Evolutionary conservation across 2,113 vertebrate genomes (phyloP).

Genomic region (Phyllopteryx taeniolatus): DNA sequence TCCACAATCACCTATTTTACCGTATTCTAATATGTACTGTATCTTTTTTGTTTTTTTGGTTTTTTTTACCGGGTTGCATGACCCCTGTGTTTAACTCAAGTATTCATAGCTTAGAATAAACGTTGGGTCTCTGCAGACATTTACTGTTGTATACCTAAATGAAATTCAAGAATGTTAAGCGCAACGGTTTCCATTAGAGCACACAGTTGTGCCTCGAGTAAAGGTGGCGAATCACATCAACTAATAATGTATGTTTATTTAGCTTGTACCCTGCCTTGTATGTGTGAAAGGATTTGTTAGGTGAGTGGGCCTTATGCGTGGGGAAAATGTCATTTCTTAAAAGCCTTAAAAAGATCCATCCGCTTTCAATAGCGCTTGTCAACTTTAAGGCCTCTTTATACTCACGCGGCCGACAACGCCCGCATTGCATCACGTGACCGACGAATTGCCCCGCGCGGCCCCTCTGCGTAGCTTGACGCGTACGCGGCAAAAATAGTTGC

Average conservation of each 20-base stretch:
- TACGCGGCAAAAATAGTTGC: too few relatives aligned
- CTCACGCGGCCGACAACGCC: too few relatives aligned
- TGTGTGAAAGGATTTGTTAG: slow-evolving; percentile 45
- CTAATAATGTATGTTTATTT: slow-evolving; percentile 70
- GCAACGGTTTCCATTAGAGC: slow-evolving; percentile 62
- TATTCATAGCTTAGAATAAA: slow-evolving; percentile 57
- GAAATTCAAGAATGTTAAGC: slow-evolving; percentile 47
- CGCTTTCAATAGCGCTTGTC: not conserved
- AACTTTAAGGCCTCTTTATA: too few relatives aligned
- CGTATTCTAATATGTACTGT: slow-evolving; percentile 63
- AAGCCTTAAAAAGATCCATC: not conserved
- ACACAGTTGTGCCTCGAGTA: slow-evolving; percentile 50
- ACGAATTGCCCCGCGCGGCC: too few relatives aligned
- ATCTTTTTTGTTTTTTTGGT: slow-evolving; percentile 44
- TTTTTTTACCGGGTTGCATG: slow-evolving; percentile 46
- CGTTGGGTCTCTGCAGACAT: slow-evolving; percentile 34
- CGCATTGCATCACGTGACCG: too few relatives aligned
- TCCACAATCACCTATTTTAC: slow-evolving; percentile 50
- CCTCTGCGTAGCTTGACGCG: too few relatives aligned
- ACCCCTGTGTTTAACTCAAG: slow-evolving; percentile 49
- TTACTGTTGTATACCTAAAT: slow-evolving; percentile 54
- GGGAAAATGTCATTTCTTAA: not conserved
- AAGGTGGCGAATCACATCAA: slow-evolving; percentile 65
- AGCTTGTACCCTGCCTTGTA: slow-evolving; percentile 48
- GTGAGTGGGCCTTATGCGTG: slow-evolving; percentile 21